Conservation (phyloP, 2,113 vertebrate genomes). For the Callospermophilus lateralis region DNA sequence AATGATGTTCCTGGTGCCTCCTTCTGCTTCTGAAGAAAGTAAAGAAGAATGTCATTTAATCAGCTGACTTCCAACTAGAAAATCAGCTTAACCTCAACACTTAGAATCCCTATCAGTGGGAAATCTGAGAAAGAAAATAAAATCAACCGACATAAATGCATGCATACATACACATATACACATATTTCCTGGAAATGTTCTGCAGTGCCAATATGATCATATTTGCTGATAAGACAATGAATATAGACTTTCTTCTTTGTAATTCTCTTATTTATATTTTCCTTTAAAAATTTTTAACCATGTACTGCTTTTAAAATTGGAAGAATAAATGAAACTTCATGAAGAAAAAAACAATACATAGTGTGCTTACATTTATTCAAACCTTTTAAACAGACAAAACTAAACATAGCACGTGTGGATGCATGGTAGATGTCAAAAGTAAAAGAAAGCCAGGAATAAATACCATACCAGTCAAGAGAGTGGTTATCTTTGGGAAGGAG, state of each 20-base stretch:
- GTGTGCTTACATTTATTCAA: background rate
- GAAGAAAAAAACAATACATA: background rate
- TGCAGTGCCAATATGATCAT: background rate
- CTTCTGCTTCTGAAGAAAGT: background rate
- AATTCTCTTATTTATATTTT: background rate
- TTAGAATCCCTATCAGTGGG: too few relatives aligned
- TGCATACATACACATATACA: background rate
- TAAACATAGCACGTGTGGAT: background rate
- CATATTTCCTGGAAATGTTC: background rate
- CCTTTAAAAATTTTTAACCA: background rate
- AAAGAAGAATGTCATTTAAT: background rate
- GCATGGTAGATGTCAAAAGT: background rate
- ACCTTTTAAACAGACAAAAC: background rate
- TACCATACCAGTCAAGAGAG: background rate
- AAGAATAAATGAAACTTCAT: slow-evolving; percentile 41
- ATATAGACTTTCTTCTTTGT: background rate
- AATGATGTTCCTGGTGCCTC: background rate
- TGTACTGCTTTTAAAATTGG: background rate
- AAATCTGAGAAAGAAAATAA: background rate
- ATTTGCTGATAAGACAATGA: background rate
- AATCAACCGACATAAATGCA: background rate
- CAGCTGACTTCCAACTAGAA: background rate
- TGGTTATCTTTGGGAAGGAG: background rate
- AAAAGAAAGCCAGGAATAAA: background rate
- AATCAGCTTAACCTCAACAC: background rate